Percentiles rank a stretch among this genome's conserved stretches.
These are phyloP conservation scores for Anoplolepis gracilipes DNA, from an alignment of 1,140 invertebrate species.

Conservation along the genomic window DNA sequence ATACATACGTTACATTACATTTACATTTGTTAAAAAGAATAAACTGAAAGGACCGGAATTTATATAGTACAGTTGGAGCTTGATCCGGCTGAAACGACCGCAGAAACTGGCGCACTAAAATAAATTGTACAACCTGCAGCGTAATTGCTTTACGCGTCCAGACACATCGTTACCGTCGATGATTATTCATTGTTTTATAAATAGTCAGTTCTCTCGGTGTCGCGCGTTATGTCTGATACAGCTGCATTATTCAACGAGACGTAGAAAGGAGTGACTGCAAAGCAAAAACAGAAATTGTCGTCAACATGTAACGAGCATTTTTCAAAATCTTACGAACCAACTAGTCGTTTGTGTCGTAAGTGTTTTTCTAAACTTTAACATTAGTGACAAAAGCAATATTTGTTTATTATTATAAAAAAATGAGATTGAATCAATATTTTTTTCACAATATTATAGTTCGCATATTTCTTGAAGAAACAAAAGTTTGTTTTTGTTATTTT, in stretches of 20 bases:
- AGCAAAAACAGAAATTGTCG: constrained; percentile 54
- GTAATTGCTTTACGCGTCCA: constrained; percentile 66
- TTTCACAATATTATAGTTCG: not conserved
- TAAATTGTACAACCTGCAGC: constrained; percentile 56
- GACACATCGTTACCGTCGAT: constrained; percentile 64
- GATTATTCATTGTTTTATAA: constrained; percentile 71
- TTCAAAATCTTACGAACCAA: constrained; percentile 34
- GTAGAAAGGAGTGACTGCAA: constrained; percentile 48
- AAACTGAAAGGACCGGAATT: constrained; percentile 29
- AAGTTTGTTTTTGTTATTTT: not conserved
- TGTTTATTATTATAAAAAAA: not conserved
- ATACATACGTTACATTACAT: constrained; percentile 41
- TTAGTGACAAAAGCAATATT: not conserved
- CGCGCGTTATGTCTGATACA: constrained; percentile 20
- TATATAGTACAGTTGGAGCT: constrained; percentile 35
- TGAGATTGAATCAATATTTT: not conserved
- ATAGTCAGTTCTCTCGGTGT: constrained; percentile 53
- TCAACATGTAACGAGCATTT: constrained; percentile 1
- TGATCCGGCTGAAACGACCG: constrained; percentile 42
- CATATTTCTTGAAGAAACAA: not conserved
- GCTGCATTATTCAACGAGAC: constrained; percentile 61
- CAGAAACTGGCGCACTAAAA: constrained; percentile 46
- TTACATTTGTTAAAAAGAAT: constrained; percentile 51
- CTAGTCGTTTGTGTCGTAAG: constrained; percentile 16
- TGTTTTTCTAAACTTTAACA: not conserved